Conservation (phyloP, 2,113 vertebrate species). For the Phoxinus phoxinus region DNA sequence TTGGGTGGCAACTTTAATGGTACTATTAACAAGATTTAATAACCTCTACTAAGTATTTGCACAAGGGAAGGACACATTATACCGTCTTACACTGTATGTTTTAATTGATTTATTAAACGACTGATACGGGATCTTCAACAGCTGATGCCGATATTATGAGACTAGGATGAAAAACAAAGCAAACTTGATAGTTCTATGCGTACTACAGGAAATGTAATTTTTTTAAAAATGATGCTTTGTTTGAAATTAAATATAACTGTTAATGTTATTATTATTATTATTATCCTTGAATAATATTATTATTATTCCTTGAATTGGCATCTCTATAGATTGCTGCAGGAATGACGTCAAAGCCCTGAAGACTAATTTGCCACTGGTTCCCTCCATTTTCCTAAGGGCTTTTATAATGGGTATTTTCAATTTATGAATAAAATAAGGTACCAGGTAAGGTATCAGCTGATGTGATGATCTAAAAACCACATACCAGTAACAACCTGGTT, state of each 20-base stretch:
- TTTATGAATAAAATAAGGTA: neutral
- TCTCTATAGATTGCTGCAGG: neutral
- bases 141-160: neutral
- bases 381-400: too few relatives aligned
- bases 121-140: neutral
- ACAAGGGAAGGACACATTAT: constrained; percentile 11
- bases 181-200: neutral
- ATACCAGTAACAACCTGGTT: neutral
- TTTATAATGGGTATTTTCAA: too few relatives aligned
- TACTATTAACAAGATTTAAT: constrained; percentile 6
- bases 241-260: neutral
- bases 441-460: neutral
- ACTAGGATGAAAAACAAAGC: neutral
- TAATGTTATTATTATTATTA: neutral
- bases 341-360: too few relatives aligned
- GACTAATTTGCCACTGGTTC: too few relatives aligned
- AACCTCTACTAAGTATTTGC: neutral
- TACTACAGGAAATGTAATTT: neutral
- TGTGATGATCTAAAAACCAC: neutral
- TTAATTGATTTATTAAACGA: neutral
- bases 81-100: neutral
- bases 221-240: neutral
- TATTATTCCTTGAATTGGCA: neutral
- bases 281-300: neutral
- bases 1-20: constrained; percentile 13